A percentile compares a stretch with the other conserved stretches of the same genome.
Conservation (phyloP, 2,797 vertebrate species). For the Brotula barbata region DNA sequence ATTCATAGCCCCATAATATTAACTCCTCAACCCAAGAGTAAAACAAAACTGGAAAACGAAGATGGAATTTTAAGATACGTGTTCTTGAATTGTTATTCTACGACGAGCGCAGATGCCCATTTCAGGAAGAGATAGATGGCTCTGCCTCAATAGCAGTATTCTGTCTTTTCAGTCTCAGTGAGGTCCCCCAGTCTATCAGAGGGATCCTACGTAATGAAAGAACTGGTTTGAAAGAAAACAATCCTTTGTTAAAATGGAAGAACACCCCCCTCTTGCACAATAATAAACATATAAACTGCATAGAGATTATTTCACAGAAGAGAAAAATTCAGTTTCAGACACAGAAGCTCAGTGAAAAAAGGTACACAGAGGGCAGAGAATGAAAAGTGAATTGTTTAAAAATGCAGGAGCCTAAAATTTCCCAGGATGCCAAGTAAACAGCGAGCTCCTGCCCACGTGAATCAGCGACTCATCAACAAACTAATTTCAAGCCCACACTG, state of each 20-base stretch:
- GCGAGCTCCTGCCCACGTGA: conserved; percentile 25
- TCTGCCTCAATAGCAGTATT: conserved; percentile 26
- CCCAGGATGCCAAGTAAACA: conserved; percentile 13
- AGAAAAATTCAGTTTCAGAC: not conserved
- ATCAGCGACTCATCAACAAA: conserved; percentile 52
- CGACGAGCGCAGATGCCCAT: conserved; percentile 38
- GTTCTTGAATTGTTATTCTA: conserved; percentile 41
- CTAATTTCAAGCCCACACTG: conserved; percentile 45
- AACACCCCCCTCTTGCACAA: conserved; percentile 7
- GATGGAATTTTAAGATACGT: conserved; percentile 10
- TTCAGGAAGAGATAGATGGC: conserved; percentile 37
- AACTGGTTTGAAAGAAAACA: conserved; percentile 6
- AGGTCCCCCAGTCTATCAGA: conserved; percentile 35
- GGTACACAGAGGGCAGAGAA: not conserved
- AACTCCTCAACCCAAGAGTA: not conserved
- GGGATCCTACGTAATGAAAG: conserved; percentile 25
- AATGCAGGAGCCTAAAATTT: conserved; percentile 18
- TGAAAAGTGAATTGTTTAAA: conserved; percentile 4
- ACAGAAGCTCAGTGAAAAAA: conserved; percentile 10
- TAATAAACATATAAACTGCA: conserved; percentile 11
- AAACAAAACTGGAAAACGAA: conserved; percentile 2
- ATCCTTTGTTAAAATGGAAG: not conserved
- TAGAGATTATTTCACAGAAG: not conserved
- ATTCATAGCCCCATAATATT: not conserved
- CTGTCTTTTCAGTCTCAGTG: conserved; percentile 22